These are phyloP conservation scores for Clamator glandarius DNA, from an alignment of 2,797 vertebrate species.

Conservation along the genomic window DNA sequence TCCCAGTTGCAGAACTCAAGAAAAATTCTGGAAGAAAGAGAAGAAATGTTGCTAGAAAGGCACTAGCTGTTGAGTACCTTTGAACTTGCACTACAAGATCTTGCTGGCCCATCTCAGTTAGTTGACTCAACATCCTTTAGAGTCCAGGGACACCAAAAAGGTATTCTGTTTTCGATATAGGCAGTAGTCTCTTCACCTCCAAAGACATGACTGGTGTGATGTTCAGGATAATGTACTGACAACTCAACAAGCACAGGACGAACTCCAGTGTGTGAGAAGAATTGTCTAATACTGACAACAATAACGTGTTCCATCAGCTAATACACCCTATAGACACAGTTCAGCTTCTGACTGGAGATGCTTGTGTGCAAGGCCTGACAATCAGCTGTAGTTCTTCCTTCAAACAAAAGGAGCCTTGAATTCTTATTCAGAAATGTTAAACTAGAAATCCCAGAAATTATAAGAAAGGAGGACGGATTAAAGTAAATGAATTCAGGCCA, in stretches of 20 bases:
- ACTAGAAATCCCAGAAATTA: neutral
- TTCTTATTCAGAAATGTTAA: neutral
- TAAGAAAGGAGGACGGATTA: neutral
- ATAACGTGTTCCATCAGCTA: neutral
- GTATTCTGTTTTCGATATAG: neutral
- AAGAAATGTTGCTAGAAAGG: neutral
- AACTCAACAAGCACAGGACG: no score
- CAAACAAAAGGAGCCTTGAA: neutral
- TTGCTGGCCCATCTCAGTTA: neutral
- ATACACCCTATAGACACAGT: neutral
- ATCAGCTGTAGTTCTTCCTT: neutral
- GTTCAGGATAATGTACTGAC: neutral
- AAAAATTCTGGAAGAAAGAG: neutral
- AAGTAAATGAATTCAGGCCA: neutral
- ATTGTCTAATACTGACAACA: neutral
- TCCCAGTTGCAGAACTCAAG: neutral
- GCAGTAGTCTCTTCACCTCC: neutral
- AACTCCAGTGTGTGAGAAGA: neutral
- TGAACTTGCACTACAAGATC: neutral
- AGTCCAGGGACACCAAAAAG: neutral
- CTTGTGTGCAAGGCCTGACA: neutral
- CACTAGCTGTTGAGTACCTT: accelerated
- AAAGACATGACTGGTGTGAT: neutral
- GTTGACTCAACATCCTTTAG: neutral
- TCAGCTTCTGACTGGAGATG: neutral